Evolutionary conservation across 2,888 invertebrate genomes (phyloP).

Genomic region (Dryobota labecula): DNA sequence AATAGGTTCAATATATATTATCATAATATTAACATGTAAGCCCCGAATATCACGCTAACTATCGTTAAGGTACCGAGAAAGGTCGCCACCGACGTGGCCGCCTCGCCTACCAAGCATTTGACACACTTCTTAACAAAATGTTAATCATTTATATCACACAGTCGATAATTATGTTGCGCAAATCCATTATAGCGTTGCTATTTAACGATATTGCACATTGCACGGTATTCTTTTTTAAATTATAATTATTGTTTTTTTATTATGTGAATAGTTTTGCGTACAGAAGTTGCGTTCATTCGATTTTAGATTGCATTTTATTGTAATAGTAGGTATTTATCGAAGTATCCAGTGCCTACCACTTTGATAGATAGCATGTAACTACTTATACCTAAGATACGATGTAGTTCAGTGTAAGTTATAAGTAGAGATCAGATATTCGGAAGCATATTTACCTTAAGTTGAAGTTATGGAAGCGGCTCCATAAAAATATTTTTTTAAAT

Average conservation of each 20-base stretch:
- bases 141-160: constrained; percentile 55
- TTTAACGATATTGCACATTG: constrained; percentile 39
- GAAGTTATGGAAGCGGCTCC: too few relatives aligned
- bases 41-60: constrained; percentile 11
- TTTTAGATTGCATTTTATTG: constrained; percentile 19
- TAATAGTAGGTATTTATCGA: not conserved
- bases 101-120: constrained; percentile 38
- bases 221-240: constrained; percentile 15
- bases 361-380: not conserved
- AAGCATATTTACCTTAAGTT: too few relatives aligned
- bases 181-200: constrained; percentile 45
- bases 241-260: constrained; percentile 11
- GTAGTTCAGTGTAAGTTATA: too few relatives aligned
- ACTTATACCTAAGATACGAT: too few relatives aligned
- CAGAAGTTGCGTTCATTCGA: constrained; percentile 21
- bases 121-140: constrained; percentile 46
- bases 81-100: constrained; percentile 30
- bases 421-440: too few relatives aligned
- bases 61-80: constrained; percentile 18
- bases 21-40: not conserved
- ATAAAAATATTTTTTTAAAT: too few relatives aligned
- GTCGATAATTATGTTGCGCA: constrained; percentile 59
- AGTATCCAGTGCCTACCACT: too few relatives aligned
- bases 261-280: not conserved
- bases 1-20: not conserved